Evolutionary conservation across 2,113 vertebrate genomes (phyloP).

Genomic region (Leucoraja erinaceus): DNA sequence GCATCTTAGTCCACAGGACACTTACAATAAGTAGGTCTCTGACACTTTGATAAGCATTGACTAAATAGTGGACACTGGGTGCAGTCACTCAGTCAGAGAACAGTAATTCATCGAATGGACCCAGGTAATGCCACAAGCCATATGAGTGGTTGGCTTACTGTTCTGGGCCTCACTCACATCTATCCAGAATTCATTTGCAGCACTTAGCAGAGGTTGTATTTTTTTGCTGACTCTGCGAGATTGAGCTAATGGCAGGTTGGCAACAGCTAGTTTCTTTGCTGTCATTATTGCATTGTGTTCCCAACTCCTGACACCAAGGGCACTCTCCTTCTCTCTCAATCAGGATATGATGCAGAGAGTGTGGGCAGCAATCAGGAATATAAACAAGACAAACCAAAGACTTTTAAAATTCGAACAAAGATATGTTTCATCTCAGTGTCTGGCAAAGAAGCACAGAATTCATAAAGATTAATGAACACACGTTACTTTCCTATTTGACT

Average conservation of each 20-base stretch:
- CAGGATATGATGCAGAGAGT: not conserved
- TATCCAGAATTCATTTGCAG: not conserved
- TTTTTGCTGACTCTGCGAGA: not conserved
- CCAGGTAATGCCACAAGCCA: slow-evolving; percentile 6
- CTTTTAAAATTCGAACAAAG: not conserved
- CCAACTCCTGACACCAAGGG: not conserved
- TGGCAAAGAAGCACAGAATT: not conserved
- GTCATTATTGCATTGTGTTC: not conserved
- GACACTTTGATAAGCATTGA: not conserved
- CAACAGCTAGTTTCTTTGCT: not conserved
- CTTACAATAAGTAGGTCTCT: not conserved
- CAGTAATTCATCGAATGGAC: slow-evolving; percentile 1
- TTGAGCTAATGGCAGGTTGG: not conserved
- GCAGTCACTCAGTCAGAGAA: not conserved
- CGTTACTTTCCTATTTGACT: not conserved
- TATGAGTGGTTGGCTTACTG: not conserved
- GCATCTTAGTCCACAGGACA: not conserved
- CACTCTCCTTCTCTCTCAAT: not conserved
- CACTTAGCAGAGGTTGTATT: slow-evolving; percentile 11
- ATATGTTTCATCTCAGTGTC: not conserved
- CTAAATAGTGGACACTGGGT: slow-evolving; percentile 11
- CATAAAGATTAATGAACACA: not conserved
- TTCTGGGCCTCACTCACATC: not conserved
- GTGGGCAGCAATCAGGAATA: not conserved
- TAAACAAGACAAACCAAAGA: not conserved